Percentiles rank a stretch among this genome's conserved stretches.
phyloP scores from a whole-genome alignment of 2,888 invertebrate species.

The Amiota minor region DNA sequence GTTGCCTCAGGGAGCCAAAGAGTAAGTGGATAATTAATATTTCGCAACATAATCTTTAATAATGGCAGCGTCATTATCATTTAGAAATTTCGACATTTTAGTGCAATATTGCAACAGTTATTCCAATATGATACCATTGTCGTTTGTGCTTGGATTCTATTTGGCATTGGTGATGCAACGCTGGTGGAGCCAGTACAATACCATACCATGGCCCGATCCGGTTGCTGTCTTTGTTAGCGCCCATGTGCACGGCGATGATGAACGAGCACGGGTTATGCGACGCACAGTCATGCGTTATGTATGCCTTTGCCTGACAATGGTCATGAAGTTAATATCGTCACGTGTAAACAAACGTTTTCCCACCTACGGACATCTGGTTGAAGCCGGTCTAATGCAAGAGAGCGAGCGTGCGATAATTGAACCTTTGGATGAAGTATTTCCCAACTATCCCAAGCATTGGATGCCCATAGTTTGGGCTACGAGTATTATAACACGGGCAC shows the following conservation, averaged over 20 bases:
- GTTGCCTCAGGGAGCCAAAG: constrained; percentile 39
- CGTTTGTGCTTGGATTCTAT: constrained; percentile 94
- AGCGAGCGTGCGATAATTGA: constrained; percentile 86
- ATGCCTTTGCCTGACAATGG: constrained; percentile 88
- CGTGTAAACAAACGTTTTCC: constrained; percentile 91
- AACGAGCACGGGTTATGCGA: constrained; percentile 86
- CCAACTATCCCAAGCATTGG: constrained; percentile 90
- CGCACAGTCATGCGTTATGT: constrained; percentile 86
- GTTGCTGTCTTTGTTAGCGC: constrained; percentile 87
- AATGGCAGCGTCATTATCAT: constrained; percentile 39
- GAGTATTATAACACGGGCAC: constrained; percentile 87
- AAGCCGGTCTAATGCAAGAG: constrained; percentile 85
- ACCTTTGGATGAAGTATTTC: constrained; percentile 84
- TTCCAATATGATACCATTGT: constrained; percentile 88
- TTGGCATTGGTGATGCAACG: constrained; percentile 91
- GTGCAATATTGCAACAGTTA: constrained; percentile 87
- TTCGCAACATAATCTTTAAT: constrained; percentile 22
- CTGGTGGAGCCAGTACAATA: constrained; percentile 90
- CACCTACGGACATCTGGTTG: constrained; percentile 85
- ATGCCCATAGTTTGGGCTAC: constrained; percentile 92
- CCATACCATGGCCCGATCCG: constrained; percentile 89
- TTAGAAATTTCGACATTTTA: constrained; percentile 84
- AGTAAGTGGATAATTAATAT: constrained; percentile 40
- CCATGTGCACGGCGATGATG: constrained; percentile 86
- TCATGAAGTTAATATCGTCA: constrained; percentile 88